Conservation (phyloP, 2,113 vertebrate genomes). For the Neodontobutis hainanensis region DNA sequence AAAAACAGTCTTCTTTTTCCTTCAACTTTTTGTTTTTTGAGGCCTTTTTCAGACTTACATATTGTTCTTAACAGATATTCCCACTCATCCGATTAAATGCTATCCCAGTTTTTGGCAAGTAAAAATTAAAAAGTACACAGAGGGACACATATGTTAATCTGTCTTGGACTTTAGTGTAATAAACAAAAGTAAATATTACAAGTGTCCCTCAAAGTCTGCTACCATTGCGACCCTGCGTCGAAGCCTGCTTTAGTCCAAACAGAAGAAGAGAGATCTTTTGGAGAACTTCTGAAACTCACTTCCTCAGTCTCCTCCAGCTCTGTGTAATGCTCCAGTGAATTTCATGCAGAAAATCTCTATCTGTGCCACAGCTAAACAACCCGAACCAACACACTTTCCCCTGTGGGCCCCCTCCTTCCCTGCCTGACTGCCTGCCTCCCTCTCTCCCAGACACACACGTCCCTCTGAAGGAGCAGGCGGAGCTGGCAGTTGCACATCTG, state of each 20-base stretch:
- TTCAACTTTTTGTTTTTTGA: no score
- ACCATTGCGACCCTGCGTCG: background rate
- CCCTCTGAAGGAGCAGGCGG: constrained; percentile 91
- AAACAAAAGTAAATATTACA: no score
- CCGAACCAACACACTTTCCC: constrained; percentile 49
- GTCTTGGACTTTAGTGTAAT: no score
- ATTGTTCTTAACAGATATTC: no score
- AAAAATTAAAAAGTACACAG: no score
- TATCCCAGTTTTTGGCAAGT: no score
- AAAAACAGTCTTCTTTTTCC: no score
- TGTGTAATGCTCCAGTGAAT: constrained; percentile 19
- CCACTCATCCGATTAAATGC: no score
- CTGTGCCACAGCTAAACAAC: constrained; percentile 43
- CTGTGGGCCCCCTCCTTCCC: constrained; percentile 57
- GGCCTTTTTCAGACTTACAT: no score
- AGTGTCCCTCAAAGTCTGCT: background rate
- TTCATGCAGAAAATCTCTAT: constrained; percentile 38
- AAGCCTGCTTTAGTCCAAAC: background rate
- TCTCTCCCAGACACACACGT: constrained; percentile 73
- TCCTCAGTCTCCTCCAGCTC: constrained; percentile 6
- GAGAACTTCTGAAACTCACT: constrained; percentile 56
- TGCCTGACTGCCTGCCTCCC: constrained; percentile 39
- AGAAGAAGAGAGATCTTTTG: background rate
- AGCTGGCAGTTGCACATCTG: constrained; percentile 97
- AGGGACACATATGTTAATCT: no score